Evolutionary conservation across 2,113 vertebrate genomes (phyloP).

Genomic region (Lampris incognitus): DNA sequence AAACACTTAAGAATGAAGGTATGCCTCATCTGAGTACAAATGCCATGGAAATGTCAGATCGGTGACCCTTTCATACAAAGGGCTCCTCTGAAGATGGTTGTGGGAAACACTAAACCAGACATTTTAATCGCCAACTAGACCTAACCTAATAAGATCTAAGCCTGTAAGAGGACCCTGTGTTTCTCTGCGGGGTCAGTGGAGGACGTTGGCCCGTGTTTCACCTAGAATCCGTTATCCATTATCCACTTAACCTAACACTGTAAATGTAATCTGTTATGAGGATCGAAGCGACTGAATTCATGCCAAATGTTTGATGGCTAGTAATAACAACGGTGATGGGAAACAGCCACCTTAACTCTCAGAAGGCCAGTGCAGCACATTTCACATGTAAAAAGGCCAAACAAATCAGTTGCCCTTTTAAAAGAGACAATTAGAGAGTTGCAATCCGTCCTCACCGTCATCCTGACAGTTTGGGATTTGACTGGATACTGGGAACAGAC

Average conservation of each 20-base stretch:
- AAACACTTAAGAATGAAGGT: slow-evolving; percentile 38
- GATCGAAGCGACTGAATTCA: neutral
- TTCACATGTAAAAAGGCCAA: no score
- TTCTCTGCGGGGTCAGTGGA: slow-evolving; percentile 4
- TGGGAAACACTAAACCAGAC: slow-evolving; percentile 10
- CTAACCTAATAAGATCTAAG: slow-evolving; percentile 36
- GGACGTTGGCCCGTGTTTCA: slow-evolving; percentile 15
- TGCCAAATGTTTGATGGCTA: neutral
- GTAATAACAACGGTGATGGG: no score
- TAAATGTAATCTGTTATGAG: neutral
- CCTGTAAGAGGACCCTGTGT: slow-evolving; percentile 27
- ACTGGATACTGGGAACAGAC: no score
- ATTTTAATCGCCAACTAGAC: neutral
- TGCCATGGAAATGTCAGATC: slow-evolving; percentile 77
- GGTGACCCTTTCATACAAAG: slow-evolving; percentile 21
- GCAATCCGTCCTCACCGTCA: no score
- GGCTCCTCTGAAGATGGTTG: slow-evolving; percentile 29
- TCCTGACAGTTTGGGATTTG: no score
- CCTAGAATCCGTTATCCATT: neutral
- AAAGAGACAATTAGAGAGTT: no score
- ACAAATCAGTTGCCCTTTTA: no score
- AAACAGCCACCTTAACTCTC: no score
- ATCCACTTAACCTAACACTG: no score
- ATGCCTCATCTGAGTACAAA: slow-evolving; percentile 61
- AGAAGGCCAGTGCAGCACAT: no score